Evolutionary conservation across 2,113 vertebrate genomes (phyloP).

Genomic region (Glaucidium brasilianum): DNA sequence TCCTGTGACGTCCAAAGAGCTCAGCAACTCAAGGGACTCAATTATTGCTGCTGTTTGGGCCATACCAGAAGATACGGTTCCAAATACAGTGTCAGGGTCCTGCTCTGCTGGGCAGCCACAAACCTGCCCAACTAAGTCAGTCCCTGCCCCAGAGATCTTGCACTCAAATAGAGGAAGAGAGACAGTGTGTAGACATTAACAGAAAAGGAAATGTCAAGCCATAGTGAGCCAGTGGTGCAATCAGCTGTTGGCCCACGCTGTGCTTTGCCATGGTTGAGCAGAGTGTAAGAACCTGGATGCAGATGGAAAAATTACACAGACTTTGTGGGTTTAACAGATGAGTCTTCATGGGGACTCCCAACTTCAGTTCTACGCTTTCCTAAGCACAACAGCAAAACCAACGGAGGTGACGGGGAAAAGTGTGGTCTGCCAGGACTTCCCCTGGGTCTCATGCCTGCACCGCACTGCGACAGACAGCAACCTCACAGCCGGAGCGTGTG

Average conservation of each 20-base stretch:
- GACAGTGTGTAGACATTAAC: background rate
- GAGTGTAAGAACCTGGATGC: background rate
- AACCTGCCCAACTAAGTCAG: background rate
- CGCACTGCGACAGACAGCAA: background rate
- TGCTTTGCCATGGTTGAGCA: background rate
- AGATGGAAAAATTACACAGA: background rate
- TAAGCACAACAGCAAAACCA: background rate
- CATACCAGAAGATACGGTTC: background rate
- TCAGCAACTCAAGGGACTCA: background rate
- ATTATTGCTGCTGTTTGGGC: background rate
- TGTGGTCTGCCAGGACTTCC: background rate
- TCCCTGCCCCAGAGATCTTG: background rate
- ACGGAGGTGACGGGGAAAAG: background rate
- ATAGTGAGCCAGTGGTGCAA: fast-evolving
- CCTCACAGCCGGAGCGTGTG: fast-evolving
- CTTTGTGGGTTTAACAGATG: background rate
- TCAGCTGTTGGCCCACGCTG: fast-evolving
- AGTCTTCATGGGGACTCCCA: background rate
- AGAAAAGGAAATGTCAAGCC: background rate
- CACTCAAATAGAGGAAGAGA: background rate
- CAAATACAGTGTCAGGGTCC: background rate
- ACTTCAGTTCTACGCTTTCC: background rate
- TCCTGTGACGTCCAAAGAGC: background rate
- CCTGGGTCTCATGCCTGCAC: fast-evolving
- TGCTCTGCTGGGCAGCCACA: background rate